These are phyloP conservation scores for Zeuzera pyrina DNA, from an alignment of 2,888 invertebrate genomes.

Conservation along the genomic window DNA sequence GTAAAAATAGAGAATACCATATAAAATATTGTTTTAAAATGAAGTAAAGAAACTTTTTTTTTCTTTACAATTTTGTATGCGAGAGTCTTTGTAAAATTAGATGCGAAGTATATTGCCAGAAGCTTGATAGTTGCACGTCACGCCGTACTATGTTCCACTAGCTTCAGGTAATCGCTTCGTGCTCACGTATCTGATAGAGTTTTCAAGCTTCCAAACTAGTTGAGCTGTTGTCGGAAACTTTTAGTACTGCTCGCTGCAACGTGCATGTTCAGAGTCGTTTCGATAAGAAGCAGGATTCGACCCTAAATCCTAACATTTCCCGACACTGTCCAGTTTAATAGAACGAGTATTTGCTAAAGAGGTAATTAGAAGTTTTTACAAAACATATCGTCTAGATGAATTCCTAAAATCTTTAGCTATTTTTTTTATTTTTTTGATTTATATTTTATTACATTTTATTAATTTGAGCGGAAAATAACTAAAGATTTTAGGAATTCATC, in stretches of 20 bases:
- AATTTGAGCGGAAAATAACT: no score
- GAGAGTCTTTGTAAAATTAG: no score
- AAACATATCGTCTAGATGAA: slow-evolving; percentile 7
- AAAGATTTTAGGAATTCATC: no score
- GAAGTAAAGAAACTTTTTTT: no score
- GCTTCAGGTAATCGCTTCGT: slow-evolving; percentile 49
- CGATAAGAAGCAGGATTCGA: slow-evolving; percentile 56
- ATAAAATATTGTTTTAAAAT: no score
- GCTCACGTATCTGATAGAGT: slow-evolving; percentile 69
- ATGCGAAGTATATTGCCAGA: no score
- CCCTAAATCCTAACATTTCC: slow-evolving; percentile 53
- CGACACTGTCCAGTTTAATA: slow-evolving; percentile 20
- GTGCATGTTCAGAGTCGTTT: slow-evolving; percentile 53
- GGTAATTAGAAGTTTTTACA: slow-evolving; percentile 47
- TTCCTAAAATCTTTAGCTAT: no score
- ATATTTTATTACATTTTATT: no score
- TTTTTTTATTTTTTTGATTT: no score
- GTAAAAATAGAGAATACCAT: no score
- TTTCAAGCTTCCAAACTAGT: slow-evolving; percentile 67
- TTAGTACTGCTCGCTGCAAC: slow-evolving; percentile 46
- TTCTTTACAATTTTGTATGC: no score
- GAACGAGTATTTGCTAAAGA: slow-evolving; percentile 24
- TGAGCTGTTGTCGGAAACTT: slow-evolving; percentile 62
- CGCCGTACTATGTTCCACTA: slow-evolving; percentile 4
- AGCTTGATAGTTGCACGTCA: no score